Base-by-base conservation (phyloP, 2,888 invertebrate species). In the Watsonalla cultraria region DNA sequence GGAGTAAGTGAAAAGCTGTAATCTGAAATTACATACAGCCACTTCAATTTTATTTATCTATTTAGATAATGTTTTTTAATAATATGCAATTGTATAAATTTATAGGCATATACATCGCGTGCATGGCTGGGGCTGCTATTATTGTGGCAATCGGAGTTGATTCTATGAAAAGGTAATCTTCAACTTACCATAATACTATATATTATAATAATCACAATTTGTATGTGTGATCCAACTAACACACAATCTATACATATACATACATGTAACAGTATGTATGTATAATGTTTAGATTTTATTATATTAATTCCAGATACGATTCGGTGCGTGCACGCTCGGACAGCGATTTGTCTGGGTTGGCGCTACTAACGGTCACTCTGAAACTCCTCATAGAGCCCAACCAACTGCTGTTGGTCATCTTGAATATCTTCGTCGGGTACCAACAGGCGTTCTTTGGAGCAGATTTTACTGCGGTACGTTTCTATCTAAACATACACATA, bases 361-460 rank as follows among this genome's bases (percentile, higher is more conserved):
- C 84, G 0, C 76, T 93, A 0, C 67, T 93, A n/a, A 81, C 84
- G 0, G 91, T 93, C 14, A 94, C 94, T 0, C 67, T 92, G 59
- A 89, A 86, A 65, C 92, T 94, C 56, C 74, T 94, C 65, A 80
- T 88, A 57, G 90, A 93, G 55, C 91, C 91, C 0, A 90, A 92
- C 51, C 94, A 94, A 74, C 68, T 94, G 24, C 81, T 95, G 46
- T 80, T 95, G 35, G 88, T 95, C 59, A 92, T 92, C 6, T 80
- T 95, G 52, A 95, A 94, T 24, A 86, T 94, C 49, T 95, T 94
- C 85, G 91, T 94, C 37, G 95, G 95, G 0, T 78, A 94, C 58
- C 93, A 94, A 68, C 94, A 94, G 75, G 94, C 94, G 0, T 95
- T 93, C 80, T 91, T 94, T 49, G 92, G 92, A 0, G 94, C 93